These are phyloP conservation scores for Montipora sp. DNA, from an alignment of 64 coral and sea anemone species.

Conservation along the genomic window DNA sequence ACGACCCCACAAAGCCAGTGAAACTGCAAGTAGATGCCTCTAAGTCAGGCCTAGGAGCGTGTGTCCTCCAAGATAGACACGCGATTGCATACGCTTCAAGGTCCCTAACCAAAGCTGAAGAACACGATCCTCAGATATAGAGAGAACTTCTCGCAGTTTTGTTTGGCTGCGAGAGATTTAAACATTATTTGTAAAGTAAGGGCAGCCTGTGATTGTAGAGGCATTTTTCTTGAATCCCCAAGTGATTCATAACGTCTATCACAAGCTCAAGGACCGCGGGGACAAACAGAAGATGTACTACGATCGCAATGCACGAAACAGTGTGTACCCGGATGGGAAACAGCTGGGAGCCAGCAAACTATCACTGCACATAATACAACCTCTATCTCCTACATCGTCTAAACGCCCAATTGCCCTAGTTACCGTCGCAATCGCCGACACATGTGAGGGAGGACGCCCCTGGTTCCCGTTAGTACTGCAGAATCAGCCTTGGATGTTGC, in stretches of 20 bases:
- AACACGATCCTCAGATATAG: not conserved
- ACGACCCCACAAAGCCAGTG: constrained; percentile 2
- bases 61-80: constrained; percentile 15
- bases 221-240: no score
- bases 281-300: no score
- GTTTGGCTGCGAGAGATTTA: not conserved
- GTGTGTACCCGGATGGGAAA: no score
- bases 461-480: not conserved
- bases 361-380: no score
- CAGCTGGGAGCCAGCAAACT: no score
- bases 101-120: constrained; percentile 3
- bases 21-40: constrained; percentile 20
- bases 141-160: not conserved
- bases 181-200: not conserved
- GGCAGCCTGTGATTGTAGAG: not conserved
- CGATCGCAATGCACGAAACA: no score
- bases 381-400: not conserved
- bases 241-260: no score
- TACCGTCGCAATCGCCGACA: not conserved
- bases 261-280: no score
- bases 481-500: not conserved
- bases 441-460: not conserved
- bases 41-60: constrained; percentile 24
- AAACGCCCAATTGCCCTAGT: not conserved
- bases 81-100: not conserved